Conservation (phyloP, 2,888 invertebrate genomes). For the Vanessa cardui region DNA sequence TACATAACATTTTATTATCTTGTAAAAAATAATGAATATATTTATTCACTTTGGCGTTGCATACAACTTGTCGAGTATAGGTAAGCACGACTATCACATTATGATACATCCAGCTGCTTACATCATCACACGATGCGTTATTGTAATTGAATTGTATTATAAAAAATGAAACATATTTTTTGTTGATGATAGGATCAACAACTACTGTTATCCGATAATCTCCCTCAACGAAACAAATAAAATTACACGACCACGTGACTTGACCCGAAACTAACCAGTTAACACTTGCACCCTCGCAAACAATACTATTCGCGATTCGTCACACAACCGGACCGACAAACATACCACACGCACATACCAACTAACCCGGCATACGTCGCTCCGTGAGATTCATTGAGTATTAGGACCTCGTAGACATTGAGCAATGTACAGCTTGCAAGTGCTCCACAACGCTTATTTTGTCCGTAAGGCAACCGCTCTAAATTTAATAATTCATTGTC, state of each 20-base stretch:
- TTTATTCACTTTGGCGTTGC: too few species aligned
- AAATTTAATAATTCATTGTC: conserved; percentile 80
- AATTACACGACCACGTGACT: conserved; percentile 44
- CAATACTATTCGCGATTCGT: conserved; percentile 48
- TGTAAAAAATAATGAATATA: too few species aligned
- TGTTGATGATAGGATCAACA: conserved; percentile 1
- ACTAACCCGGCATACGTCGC: conserved; percentile 26
- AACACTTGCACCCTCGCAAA: conserved; percentile 42
- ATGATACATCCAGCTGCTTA: too few species aligned
- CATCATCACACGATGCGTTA: too few species aligned
- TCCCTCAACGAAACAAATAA: conserved; percentile 29
- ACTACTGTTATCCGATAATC: conserved; percentile 15
- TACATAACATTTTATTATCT: too few species aligned
- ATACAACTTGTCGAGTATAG: too few species aligned
- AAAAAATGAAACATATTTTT: too few species aligned
- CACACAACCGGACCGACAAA: conserved; percentile 39
- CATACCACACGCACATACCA: conserved; percentile 14
- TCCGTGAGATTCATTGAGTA: conserved; percentile 4
- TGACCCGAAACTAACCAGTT: conserved; percentile 50
- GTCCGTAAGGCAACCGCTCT: conserved; percentile 52
- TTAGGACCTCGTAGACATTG: not conserved
- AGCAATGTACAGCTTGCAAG: conserved; percentile 27
- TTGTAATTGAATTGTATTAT: too few species aligned
- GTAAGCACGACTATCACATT: too few species aligned
- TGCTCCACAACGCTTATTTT: conserved; percentile 1